Base-by-base conservation (phyloP, 2,113 vertebrate species). In the Pseudorhombus dupliciocellatus region DNA sequence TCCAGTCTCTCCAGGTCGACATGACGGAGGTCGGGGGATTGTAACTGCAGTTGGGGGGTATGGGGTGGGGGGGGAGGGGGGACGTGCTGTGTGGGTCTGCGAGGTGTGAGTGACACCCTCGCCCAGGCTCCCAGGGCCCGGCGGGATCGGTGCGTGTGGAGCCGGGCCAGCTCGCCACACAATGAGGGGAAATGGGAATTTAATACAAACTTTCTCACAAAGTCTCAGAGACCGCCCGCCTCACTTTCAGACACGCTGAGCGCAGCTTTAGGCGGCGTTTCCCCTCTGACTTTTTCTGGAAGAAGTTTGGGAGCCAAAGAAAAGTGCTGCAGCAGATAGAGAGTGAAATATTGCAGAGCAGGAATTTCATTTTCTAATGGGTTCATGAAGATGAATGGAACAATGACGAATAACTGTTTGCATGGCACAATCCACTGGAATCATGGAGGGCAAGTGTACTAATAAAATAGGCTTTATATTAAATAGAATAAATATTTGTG, bases 161-260 rank as follows among this genome's bases (percentile, higher is more conserved):
- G 73, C 54, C 62, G 22, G 81, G 91, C 92, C 93, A 94, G 86
- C 79, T 87, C 48, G 21, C 69, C 80, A 90, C 84, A 94, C 93
- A 94, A 94, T 94, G 86, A 90, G 82, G 83, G 94, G 94, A 94
- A 94, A 92, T 93, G 87, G 86, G 92, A 93, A 92, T 91, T 90
- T 91, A 92, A 93, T 91, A 92, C 93, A 94, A 91, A 93, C 92
- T 91, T 93, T 94, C 92, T 93, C 93, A 93, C 92, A 89, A 90
- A 92, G 84, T 87, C 83, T 78, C 71, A 80, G 74, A 90, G 84
- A 85, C 70, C 83, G 80, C 84, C 75, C 40, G 55, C 64, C 75
- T 83, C 70, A 67, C 70, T 69, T 11, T 34, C 31, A 34, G 31
- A 63, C 26, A 15, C 10, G 24, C 28, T 63, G 56, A 60, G 59